Conservation (phyloP, 2,888 invertebrate genomes). For the Darwinula stevensoni region DNA sequence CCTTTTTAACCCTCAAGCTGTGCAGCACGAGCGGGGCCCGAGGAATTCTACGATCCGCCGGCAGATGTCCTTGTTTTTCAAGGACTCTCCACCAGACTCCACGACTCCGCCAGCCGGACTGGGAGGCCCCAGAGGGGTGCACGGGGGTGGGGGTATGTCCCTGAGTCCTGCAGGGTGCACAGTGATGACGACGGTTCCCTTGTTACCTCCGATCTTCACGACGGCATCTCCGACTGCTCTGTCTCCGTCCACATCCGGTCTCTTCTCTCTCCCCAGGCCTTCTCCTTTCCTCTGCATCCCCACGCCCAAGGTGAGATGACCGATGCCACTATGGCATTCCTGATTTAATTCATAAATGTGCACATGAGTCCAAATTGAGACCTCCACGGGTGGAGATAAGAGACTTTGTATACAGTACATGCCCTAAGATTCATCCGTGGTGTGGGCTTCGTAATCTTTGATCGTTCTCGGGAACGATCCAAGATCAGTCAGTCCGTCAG, state of each 20-base stretch:
- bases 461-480: too few relatives aligned
- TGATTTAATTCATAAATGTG: too few relatives aligned
- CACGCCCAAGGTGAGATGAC: conserved; percentile 7
- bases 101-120: too few relatives aligned
- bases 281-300: conserved; percentile 7
- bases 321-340: conserved; percentile 6
- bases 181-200: background rate
- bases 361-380: conserved; percentile 3
- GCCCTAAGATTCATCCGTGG: too few relatives aligned
- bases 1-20: conserved; percentile 34
- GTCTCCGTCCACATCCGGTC: conserved; percentile 6
- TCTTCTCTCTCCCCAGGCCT: conserved; percentile 7
- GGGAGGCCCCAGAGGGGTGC: too few relatives aligned
- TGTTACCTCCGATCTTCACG: too few relatives aligned
- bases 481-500: too few relatives aligned
- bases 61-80: conserved; percentile 57
- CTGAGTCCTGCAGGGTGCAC: background rate
- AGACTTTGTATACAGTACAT: too few relatives aligned
- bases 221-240: conserved; percentile 6
- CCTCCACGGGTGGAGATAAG: too few relatives aligned
- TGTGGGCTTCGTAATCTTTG: too few relatives aligned
- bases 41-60: conserved; percentile 74
- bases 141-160: conserved; percentile 5
- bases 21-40: conserved; percentile 93
- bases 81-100: too few relatives aligned